phyloP scores from a whole-genome alignment of 2,797 vertebrate species.

The Poeciliopsis infans region DNA sequence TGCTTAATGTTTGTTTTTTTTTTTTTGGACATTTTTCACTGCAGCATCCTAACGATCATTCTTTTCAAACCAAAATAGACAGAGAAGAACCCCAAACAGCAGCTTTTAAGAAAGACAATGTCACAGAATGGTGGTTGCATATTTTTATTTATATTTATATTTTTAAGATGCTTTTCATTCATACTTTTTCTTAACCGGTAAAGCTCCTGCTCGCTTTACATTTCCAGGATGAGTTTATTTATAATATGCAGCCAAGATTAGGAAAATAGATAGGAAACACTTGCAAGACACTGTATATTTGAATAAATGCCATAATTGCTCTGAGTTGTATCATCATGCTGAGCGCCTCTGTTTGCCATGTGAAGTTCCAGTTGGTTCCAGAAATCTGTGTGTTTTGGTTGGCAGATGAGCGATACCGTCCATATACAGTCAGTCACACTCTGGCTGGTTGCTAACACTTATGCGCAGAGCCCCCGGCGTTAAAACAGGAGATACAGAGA shows the following conservation, averaged over 20 bases:
- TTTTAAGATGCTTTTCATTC: constrained; percentile 33
- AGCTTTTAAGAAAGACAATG: background rate
- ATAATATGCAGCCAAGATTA: constrained; percentile 47
- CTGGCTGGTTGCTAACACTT: constrained; percentile 85
- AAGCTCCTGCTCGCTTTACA: constrained; percentile 49
- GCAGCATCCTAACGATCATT: background rate
- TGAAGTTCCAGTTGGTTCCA: constrained; percentile 83
- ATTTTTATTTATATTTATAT: constrained; percentile 29
- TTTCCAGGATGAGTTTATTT: constrained; percentile 65
- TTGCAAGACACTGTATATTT: constrained; percentile 66
- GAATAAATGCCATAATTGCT: constrained; percentile 85
- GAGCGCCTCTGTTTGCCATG: constrained; percentile 81
- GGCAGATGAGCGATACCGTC: constrained; percentile 78
- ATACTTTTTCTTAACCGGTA: constrained; percentile 30
- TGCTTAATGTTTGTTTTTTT: background rate
- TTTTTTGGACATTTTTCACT: background rate
- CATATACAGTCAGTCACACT: constrained; percentile 67
- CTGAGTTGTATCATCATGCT: constrained; percentile 81
- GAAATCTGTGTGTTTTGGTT: constrained; percentile 87
- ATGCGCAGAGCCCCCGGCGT: constrained; percentile 47
- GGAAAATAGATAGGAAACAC: constrained; percentile 44
- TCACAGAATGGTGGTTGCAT: background rate
- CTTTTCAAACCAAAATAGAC: background rate
- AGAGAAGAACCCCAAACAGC: background rate
- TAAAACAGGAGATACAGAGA: constrained; percentile 43